Evolutionary conservation across 2,888 invertebrate species (phyloP), one percentile per base, ranked within the genome.

Genomic region (Gasteruption jaculator): DNA sequence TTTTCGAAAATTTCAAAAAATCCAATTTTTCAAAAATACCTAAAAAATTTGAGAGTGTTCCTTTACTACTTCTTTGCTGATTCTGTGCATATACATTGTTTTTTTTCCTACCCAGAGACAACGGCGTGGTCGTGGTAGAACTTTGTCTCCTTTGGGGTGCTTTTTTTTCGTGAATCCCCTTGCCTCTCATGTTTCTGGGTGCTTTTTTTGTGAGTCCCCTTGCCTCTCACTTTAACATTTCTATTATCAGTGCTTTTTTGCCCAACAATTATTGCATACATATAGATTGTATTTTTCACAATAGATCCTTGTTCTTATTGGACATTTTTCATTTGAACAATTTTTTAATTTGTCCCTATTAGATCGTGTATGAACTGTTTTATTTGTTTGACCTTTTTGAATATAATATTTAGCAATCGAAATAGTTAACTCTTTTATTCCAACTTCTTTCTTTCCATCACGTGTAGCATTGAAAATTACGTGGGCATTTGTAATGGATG

Each of bases 301-400:
- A 22, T 20, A 34, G 11, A 34, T 34, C 34, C 34, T 34, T 34
- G 22, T 34, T 36, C 36, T 25, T 24, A 25, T 36, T 25, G 36
- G 24, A 15, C 36, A 36, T 24, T 36, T 36, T 24, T 14, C 27
- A 37, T 27, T 37, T 27, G 37, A 37, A 37, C 19, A 37, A 18
- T 10, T 27, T 27, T 18, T 37, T 10, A 37, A 37, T 37, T 37
- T 24, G 27, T 18, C 37, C 4, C 24, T 35, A 35, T 22, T 21
- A 22, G 12, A 22, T 37, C 22, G 38, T 38, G 12, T 31, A 38
- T 38, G 38, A 19, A 15, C 6, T 36, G 24, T 25, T 25, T 25
- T 36, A 25, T 19, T 31, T 20, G 14, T 31, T 31, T 31, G 22
- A 31, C 30, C 22, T 21, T 38, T 30, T 38, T 29, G n/a, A n/a